Evolutionary conservation across 2,888 invertebrate genomes (phyloP).

Genomic region (Acrobasis consociella): DNA sequence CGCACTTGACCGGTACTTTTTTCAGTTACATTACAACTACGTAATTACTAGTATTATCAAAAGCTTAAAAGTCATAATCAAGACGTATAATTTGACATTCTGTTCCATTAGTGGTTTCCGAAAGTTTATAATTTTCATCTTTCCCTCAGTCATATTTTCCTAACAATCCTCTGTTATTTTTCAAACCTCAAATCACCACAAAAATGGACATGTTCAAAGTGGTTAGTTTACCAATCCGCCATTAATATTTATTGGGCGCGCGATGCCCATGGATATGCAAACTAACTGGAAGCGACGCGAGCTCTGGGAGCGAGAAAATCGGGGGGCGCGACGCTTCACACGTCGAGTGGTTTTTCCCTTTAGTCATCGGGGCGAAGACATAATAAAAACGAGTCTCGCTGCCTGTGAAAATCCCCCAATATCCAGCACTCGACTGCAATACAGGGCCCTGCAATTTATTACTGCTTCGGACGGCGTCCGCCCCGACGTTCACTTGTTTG

Average conservation of each 20-base stretch:
- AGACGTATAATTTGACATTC: no score
- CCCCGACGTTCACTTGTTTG: conserved; percentile 69
- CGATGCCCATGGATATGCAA: conserved; percentile 42
- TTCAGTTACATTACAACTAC: no score
- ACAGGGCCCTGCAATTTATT: conserved; percentile 76
- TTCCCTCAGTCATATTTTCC: background rate
- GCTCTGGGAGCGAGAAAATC: conserved; percentile 42
- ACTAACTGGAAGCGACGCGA: conserved; percentile 39
- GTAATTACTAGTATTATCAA: no score
- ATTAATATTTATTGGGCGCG: conserved; percentile 42
- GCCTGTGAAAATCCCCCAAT: conserved; percentile 37
- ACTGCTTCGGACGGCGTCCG: conserved; percentile 47
- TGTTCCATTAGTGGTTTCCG: background rate
- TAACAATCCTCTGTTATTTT: background rate
- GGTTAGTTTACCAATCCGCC: conserved; percentile 38
- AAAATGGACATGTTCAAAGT: conserved; percentile 23
- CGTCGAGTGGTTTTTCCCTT: conserved; percentile 67
- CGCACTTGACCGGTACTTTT: no score
- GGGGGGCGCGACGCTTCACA: conserved; percentile 43
- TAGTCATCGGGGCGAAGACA: conserved; percentile 61
- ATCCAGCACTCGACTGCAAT: conserved; percentile 47
- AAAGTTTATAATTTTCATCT: background rate
- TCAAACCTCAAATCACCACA: conserved; percentile 2
- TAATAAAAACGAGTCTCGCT: conserved; percentile 63
- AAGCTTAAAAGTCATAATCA: no score